Evolutionary conservation across 2,888 invertebrate genomes (phyloP).

Genomic region (Steinernema carpocapsae): DNA sequence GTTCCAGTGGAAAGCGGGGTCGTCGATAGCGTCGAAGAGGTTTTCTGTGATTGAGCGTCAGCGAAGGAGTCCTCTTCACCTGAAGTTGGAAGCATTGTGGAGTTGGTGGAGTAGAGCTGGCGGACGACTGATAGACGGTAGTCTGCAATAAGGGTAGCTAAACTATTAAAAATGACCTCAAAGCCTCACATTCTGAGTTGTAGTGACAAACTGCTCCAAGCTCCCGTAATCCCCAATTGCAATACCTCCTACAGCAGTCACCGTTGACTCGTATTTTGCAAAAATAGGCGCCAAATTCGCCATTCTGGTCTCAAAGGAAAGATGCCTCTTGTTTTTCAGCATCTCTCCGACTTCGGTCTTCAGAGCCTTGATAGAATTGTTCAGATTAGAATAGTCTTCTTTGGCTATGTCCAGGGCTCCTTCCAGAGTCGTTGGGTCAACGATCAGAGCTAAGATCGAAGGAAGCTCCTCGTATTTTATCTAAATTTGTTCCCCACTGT

Average conservation of each 20-base stretch:
- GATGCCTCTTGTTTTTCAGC: not conserved
- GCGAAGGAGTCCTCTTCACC: not conserved
- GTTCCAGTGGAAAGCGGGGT: not conserved
- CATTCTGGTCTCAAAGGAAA: not conserved
- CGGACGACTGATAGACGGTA: not conserved
- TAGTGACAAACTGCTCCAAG: not conserved
- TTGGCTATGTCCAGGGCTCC: not conserved
- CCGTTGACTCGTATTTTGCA: not conserved
- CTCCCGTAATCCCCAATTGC: not conserved
- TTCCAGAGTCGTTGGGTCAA: not conserved
- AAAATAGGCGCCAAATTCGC: not conserved
- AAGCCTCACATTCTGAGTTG: not conserved
- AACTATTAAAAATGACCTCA: not conserved
- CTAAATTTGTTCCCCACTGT: not conserved
- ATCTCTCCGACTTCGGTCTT: not conserved
- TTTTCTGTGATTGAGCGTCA: constrained; percentile 14
- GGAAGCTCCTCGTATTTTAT: constrained; percentile 20
- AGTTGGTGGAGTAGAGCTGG: not conserved
- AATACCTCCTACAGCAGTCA: not conserved
- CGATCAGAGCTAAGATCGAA: not conserved
- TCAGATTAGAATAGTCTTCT: not conserved
- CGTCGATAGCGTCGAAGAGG: constrained; percentile 24
- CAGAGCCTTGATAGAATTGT: not conserved
- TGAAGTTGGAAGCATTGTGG: not conserved
- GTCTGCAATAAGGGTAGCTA: not conserved